Evolutionary conservation across 2,888 invertebrate species (phyloP).

Genomic region (Augiades crinisus): DNA sequence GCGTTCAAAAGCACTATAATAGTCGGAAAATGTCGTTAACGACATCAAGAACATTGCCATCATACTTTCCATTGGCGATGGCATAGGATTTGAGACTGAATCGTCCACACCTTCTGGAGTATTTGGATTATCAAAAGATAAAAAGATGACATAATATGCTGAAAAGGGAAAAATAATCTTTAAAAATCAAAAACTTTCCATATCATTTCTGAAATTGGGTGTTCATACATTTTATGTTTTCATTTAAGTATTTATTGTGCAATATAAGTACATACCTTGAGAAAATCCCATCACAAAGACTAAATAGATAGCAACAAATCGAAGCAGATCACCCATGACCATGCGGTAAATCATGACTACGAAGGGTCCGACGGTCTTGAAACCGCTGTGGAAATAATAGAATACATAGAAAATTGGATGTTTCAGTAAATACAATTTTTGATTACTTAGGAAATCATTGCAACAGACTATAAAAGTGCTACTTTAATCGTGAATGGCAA

Average conservation of each 20-base stretch:
- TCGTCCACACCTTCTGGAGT: slow-evolving; percentile 92
- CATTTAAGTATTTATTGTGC: no score
- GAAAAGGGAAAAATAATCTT: slow-evolving; percentile 39
- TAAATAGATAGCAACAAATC: slow-evolving; percentile 97
- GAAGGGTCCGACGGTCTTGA: slow-evolving; percentile 99
- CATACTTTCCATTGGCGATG: slow-evolving; percentile 95
- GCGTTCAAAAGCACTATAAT: slow-evolving; percentile 95
- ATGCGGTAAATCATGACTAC: slow-evolving; percentile 99
- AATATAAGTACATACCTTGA: slow-evolving; percentile 85
- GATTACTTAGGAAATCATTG: no score
- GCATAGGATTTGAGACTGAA: slow-evolving; percentile 91
- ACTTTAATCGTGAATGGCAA: no score
- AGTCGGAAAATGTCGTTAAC: slow-evolving; percentile 97
- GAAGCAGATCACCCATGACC: slow-evolving; percentile 96
- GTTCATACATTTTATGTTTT: no score
- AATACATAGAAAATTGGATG: no score
- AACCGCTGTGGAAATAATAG: slow-evolving; percentile 85
- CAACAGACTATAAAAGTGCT: no score
- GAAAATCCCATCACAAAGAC: slow-evolving; percentile 99
- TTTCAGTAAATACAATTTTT: no score
- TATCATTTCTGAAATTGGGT: no score
- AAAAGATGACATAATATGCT: slow-evolving; percentile 95
- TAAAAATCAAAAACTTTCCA: not conserved
- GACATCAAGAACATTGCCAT: slow-evolving; percentile 99
- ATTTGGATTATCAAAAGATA: slow-evolving; percentile 92